Percentiles rank a stretch among this genome's conserved stretches.
Conservation (phyloP, 2,113 vertebrate genomes). For the Galbula dea region DNA sequence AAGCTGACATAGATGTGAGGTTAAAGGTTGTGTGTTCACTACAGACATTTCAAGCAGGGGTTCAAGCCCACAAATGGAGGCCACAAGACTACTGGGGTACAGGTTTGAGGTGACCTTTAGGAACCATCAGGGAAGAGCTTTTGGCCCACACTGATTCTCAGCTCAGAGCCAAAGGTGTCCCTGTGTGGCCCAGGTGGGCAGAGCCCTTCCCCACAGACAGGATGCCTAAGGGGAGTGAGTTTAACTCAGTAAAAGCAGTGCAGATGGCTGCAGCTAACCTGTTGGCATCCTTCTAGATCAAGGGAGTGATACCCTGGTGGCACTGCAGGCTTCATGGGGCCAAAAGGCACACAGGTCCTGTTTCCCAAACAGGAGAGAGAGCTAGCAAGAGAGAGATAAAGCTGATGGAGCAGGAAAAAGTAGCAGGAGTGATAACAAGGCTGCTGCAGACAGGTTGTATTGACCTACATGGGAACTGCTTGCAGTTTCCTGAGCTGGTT, state of each 20-base stretch:
- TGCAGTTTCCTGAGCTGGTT: neutral
- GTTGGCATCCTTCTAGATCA: neutral
- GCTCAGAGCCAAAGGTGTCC: neutral
- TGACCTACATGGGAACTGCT: neutral
- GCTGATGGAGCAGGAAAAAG: neutral
- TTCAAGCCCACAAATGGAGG: neutral
- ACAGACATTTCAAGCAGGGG: neutral
- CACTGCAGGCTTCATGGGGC: neutral
- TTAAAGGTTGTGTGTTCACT: neutral
- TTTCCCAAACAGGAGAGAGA: neutral
- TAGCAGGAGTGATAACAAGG: neutral
- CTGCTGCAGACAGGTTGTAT: neutral
- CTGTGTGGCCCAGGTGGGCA: accelerated
- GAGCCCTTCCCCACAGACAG: neutral
- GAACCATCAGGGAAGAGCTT: neutral
- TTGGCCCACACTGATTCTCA: neutral
- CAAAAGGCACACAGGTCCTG: neutral
- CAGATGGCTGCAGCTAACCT: neutral
- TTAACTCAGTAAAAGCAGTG: neutral
- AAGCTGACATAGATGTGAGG: neutral
- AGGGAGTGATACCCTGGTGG: neutral
- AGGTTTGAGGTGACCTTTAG: neutral
- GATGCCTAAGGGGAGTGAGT: neutral
- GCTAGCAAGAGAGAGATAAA: neutral
- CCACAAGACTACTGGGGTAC: accelerated